Conservation (phyloP, 2,113 vertebrate species). For the Scartelaos histophorus region DNA sequence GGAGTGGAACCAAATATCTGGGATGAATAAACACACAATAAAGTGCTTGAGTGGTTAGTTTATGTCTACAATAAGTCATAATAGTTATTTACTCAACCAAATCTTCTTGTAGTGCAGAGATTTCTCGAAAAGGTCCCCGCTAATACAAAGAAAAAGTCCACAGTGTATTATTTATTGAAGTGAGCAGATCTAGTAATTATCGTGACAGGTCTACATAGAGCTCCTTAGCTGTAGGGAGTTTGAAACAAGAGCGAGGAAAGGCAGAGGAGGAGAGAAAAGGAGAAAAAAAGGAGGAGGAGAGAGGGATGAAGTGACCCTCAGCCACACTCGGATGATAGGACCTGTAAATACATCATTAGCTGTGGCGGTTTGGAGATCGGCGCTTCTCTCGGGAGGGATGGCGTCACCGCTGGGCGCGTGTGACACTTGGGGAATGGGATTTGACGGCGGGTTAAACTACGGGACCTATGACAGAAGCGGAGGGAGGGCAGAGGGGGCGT, state of each 20-base stretch:
- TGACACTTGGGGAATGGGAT: constrained; percentile 44
- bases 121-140: too few species aligned
- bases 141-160: too few species aligned
- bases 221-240: constrained; percentile 52
- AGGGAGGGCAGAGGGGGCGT: constrained; percentile 44
- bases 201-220: constrained; percentile 42
- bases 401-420: constrained; percentile 31
- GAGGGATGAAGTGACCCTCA: constrained; percentile 57
- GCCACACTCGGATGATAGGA: constrained; percentile 44
- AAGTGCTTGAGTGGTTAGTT: too few species aligned
- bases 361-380: constrained; percentile 55
- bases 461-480: constrained; percentile 46
- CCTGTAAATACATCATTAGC: constrained; percentile 68
- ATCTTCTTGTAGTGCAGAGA: too few species aligned
- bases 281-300: constrained; percentile 44
- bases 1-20: too few species aligned
- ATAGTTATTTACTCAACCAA: too few species aligned
- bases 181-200: too few species aligned
- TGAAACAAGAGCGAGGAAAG: constrained; percentile 33
- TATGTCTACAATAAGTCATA: too few species aligned
- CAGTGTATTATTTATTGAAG: too few species aligned
- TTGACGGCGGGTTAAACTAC: constrained; percentile 57
- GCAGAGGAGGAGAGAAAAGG: constrained; percentile 44
- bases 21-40: too few species aligned
- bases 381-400: constrained; percentile 41